Base-by-base conservation (phyloP, 2,888 invertebrate species). In the Asteroscopus sphinx region DNA sequence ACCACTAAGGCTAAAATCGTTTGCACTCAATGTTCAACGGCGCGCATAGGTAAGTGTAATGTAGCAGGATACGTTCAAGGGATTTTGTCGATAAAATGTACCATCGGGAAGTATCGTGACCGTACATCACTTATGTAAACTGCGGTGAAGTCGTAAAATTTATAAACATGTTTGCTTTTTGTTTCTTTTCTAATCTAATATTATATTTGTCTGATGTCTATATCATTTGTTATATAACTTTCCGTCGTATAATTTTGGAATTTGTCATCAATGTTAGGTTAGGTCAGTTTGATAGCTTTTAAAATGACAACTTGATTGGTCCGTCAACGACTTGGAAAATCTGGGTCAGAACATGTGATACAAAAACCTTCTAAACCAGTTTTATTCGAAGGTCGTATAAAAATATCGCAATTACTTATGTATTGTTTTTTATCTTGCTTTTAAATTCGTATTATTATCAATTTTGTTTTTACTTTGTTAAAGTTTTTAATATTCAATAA, bases 91-190 rank as follows among this genome's bases (percentile, higher is more conserved):
- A n/a, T n/a, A n/a, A n/a, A n/a, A n/a, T n/a, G n/a, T n/a, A n/a
- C n/a, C n/a, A n/a, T n/a, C n/a, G n/a, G n/a, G n/a, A n/a, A n/a
- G n/a, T n/a, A n/a, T n/a, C n/a, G n/a, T n/a, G n/a, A n/a, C n/a
- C n/a, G n/a, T n/a, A n/a, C n/a, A 45, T 60, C 36, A 16, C 47
- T 51, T 55, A 63, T 55, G 54, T 55, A 62, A 66, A 73, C 33
- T 36, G 51, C 15, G 48, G 46, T 68, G 46, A 58, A 52, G 39
- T 47, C 51, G 48, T 64, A 39, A 49, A 63, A 48, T 46, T 41
- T 56, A 28, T 63, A 11, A 33, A 15, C 9, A 36, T 25, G 12
- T 35, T 58, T 45, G 17, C n/a, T 28, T 42, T 47, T 11, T 32
- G 8, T 16, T 33, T 53, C 1, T 28, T 57, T 58, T 61, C 36